Base-by-base conservation (phyloP, 2,888 invertebrate genomes). In the Diloba caeruleocephala region DNA sequence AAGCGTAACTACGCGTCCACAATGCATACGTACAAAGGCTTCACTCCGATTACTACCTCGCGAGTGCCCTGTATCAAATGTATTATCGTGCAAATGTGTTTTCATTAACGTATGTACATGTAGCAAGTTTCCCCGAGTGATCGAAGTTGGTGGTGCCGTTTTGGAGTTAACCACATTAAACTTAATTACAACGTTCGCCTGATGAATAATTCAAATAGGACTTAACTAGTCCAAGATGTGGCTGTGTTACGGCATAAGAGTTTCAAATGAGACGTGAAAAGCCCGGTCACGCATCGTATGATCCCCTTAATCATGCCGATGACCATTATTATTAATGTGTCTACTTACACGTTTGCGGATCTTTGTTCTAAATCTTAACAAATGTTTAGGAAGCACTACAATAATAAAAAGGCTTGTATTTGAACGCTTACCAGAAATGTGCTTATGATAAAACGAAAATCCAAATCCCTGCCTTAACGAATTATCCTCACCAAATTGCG, bases 201-300 rank as follows among this genome's bases (percentile, higher is more conserved):
- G 60, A 71, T 79, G 76, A 79, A 79, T 78, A 76, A 78, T 79
- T 76, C 72, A 74, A 56, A 57, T 58, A 62, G 63, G 74, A 60
- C 66, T 71, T 70, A 75, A 76, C 74, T 78, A 74, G 74, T 68
- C 74, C 65, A 69, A 65, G 68, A 70, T 79, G 70, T 65, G 62
- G 56, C 46, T 49, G 59, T 63, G 67, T 65, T 61, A 59, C 69
- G 64, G 54, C 68, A 70, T 65, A 64, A 76, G 57, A 54, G 70
- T 62, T 71, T 59, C 54, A 74, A 72, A 67, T 62, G 64, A 65
- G 61, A 70, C 64, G 74, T 62, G 62, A 76, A 78, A 71, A 71
- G 54, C 67, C 70, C 66, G 60, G 70, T 71, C 74, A 76, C 66
- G 66, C 58, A 46, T 61, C 43, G 39, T 32, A 46, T 59, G 71